These are phyloP conservation scores for Drosophila rellima DNA, from an alignment of 2,888 invertebrate species.

Conservation along the genomic window DNA sequence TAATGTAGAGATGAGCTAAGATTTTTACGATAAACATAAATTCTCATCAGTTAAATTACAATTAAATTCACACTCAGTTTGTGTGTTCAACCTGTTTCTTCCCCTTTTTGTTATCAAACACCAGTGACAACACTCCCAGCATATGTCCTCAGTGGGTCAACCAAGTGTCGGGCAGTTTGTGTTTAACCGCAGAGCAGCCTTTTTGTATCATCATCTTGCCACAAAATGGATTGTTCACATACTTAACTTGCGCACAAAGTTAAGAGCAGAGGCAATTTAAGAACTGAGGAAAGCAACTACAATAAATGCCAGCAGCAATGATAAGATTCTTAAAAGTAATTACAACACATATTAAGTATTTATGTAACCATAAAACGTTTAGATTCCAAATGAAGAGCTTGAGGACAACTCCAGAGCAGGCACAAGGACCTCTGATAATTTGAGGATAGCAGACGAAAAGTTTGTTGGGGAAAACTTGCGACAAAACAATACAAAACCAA, in stretches of 20 bases:
- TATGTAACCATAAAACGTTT: slow-evolving; percentile 79
- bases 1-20: too few species aligned
- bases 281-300: slow-evolving; percentile 7
- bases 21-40: slow-evolving; percentile 3
- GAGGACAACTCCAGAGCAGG: not conserved
- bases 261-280: slow-evolving; percentile 38
- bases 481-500: slow-evolving; percentile 33
- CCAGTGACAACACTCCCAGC: slow-evolving; percentile 21
- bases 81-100: not conserved
- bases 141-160: slow-evolving; percentile 54
- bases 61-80: slow-evolving; percentile 65
- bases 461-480: slow-evolving; percentile 8
- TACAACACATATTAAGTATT: slow-evolving; percentile 79
- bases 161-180: slow-evolving; percentile 44
- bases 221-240: slow-evolving; percentile 35
- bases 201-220: slow-evolving; percentile 32
- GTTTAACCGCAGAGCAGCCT: slow-evolving; percentile 47
- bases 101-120: not conserved
- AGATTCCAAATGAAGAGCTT: slow-evolving; percentile 18
- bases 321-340: slow-evolving; percentile 74
- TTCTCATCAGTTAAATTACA: slow-evolving; percentile 55
- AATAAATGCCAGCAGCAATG: slow-evolving; percentile 21
- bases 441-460: slow-evolving; percentile 10
- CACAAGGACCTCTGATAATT: not conserved
- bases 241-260: slow-evolving; percentile 46